A percentile compares a stretch with the other conserved stretches of the same genome.
phyloP scores from a whole-genome alignment of 2,797 vertebrate genomes.

The Hydrocynus forskahlii region DNA sequence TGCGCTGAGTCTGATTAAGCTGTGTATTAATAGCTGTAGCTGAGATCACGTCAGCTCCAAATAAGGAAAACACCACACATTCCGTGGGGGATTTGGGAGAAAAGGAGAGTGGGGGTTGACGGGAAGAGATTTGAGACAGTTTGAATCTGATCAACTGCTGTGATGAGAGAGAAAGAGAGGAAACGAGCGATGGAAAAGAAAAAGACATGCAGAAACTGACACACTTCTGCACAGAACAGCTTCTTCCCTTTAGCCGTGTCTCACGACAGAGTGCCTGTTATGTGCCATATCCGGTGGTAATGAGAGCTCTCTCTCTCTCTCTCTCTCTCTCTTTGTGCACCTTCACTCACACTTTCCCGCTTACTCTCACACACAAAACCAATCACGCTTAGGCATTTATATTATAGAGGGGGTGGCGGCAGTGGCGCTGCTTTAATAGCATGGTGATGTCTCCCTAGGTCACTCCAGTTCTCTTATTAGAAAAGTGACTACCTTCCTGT shows the following conservation, averaged over 20 bases:
- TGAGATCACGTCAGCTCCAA: conserved; percentile 52
- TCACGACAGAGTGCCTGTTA: neutral
- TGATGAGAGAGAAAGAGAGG: conserved; percentile 47
- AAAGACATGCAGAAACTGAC: neutral
- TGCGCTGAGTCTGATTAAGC: conserved; percentile 40
- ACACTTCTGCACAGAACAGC: neutral
- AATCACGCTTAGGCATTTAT: neutral
- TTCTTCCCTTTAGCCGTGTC: neutral
- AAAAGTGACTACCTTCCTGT: neutral
- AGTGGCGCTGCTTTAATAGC: neutral
- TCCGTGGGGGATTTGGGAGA: conserved; percentile 64
- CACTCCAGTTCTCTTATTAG: neutral
- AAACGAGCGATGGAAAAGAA: conserved; percentile 25
- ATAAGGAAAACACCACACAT: conserved; percentile 7
- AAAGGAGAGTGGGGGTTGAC: conserved; percentile 32
- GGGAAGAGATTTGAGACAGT: conserved; percentile 50
- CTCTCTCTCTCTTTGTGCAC: neutral
- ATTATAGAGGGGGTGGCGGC: neutral
- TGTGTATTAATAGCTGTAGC: conserved; percentile 66
- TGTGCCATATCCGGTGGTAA: neutral
- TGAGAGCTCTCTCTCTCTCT: neutral
- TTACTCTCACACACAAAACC: neutral
- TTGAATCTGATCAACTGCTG: conserved; percentile 16
- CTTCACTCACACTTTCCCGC: neutral
- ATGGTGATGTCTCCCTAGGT: neutral